Base-by-base conservation (phyloP, 2,888 invertebrate species). In the Torymus auratus region DNA sequence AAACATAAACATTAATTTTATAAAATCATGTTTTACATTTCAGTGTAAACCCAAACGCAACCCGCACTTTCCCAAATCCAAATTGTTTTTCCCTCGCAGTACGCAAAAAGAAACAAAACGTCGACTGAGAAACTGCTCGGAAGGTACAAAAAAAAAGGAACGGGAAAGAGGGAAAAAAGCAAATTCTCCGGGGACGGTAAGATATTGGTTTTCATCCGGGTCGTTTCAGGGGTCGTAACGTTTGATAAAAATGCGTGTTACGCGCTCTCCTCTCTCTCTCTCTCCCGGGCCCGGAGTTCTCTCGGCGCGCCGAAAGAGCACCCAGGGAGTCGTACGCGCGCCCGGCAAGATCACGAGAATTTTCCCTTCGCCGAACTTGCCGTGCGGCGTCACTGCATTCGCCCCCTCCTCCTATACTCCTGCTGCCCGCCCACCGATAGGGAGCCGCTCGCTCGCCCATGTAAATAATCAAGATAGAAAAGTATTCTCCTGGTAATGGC, bases 181-280 rank as follows among this genome's bases (percentile, higher is more conserved):
- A 87, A 87, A 91, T 88, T 88, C 91, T 88, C 89, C 85, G 84
- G 88, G 83, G 91, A 85, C 84, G 84, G 87, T 89, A 88, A 91
- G 89, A 89, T 90, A 90, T 91, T 90, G 91, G 89, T 91, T 91
- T 91, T 90, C 90, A 91, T 90, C 88, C 88, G 86, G 87, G 87
- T 88, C 89, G 89, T 90, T 91, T 87, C 88, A 86, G 85, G 85
- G 89, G 88, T 90, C 91, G 89, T 91, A 91, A 91, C 90, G 89
- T 90, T 91, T 90, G 90, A 91, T 91, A 90, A 91, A 91, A 91
- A 91, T 90, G 91, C 90, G 90, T 89, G 90, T 90, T 89, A 89
- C 89, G 90, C 90, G 89, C 86, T 88, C 41, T 41, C 41, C 41
- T 41, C 41, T 41, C 7, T 41, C 41, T 41, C 41, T 41, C 41